Conservation (phyloP, 2,113 vertebrate genomes). For the Ageneiosus marmoratus region DNA sequence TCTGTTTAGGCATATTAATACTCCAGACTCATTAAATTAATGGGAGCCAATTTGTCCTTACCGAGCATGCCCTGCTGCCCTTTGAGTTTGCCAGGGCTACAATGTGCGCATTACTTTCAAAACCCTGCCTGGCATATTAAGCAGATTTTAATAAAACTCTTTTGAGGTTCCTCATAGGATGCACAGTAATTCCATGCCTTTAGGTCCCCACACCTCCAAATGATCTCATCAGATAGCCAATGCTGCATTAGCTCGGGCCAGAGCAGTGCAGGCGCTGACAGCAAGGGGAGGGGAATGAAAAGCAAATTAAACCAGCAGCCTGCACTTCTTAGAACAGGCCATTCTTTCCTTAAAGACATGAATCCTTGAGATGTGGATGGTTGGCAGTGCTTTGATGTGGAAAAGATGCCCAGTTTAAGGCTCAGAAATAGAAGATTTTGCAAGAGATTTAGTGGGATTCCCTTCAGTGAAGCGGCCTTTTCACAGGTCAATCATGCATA, state of each 20-base stretch:
- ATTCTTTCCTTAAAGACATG: conserved; percentile 73
- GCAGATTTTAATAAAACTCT: conserved; percentile 73
- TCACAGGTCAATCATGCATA: conserved; percentile 56
- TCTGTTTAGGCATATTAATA: conserved; percentile 76
- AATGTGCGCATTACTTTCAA: conserved; percentile 73
- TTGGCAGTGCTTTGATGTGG: conserved; percentile 71
- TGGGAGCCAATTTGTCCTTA: conserved; percentile 72
- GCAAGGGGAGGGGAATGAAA: conserved; percentile 49
- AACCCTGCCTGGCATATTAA: conserved; percentile 77
- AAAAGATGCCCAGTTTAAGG: conserved; percentile 66
- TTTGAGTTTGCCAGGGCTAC: conserved; percentile 77
- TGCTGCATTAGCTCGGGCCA: conserved; percentile 64
- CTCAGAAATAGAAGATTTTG: conserved; percentile 66
- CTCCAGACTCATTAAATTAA: conserved; percentile 79
- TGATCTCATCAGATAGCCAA: conserved; percentile 73
- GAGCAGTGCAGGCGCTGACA: conserved; percentile 56
- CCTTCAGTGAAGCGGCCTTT: conserved; percentile 57
- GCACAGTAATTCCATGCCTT: conserved; percentile 72
- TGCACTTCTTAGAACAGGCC: conserved; percentile 71
- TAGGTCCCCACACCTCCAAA: conserved; percentile 71
- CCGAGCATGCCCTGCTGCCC: conserved; percentile 69
- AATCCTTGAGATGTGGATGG: conserved; percentile 66
- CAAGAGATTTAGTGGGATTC: conserved; percentile 60
- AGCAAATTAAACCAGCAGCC: conserved; percentile 74
- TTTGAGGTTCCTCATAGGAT: conserved; percentile 75